Evolutionary conservation across 1,140 invertebrate species (phyloP).

Genomic region (Drosophila kikkawai): DNA sequence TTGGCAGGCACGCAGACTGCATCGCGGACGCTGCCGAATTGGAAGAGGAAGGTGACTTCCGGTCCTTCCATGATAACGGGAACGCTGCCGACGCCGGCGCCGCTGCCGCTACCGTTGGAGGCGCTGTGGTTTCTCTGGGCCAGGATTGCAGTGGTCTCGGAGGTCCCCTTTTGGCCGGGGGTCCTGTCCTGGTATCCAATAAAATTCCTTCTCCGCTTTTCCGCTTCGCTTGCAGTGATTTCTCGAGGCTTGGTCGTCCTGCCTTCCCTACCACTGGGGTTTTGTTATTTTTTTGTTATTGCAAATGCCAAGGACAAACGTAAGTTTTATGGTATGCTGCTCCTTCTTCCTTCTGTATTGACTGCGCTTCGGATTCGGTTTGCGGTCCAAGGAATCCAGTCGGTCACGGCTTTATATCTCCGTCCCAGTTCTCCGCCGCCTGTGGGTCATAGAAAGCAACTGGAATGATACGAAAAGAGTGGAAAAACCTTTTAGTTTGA

Average conservation of each 20-base stretch:
- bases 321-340: conserved; percentile 58
- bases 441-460: conserved; percentile 29
- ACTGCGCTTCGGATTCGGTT: conserved; percentile 30
- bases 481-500: conserved; percentile 1
- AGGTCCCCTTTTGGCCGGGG: conserved; percentile 16
- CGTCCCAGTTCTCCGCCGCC: conserved; percentile 17
- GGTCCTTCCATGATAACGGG: conserved; percentile 88
- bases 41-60: conserved; percentile 96
- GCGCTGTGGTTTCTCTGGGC: conserved; percentile 65
- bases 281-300: conserved; percentile 31
- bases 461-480: conserved; percentile 14
- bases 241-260: conserved; percentile 5
- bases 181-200: conserved; percentile 39
- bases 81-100: conserved; percentile 61
- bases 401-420: conserved; percentile 36
- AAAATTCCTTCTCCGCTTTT: conserved; percentile 42
- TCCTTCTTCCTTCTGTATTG: conserved; percentile 39
- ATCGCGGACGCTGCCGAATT: conserved; percentile 96
- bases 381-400: conserved; percentile 33
- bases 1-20: conserved; percentile 92
- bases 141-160: conserved; percentile 55
- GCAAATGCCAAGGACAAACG: conserved; percentile 76
- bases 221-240: conserved; percentile 33
- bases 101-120: conserved; percentile 55
- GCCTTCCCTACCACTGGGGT: not conserved